phyloP scores from a whole-genome alignment of 2,113 vertebrate genomes.

The Elachura formosa region DNA sequence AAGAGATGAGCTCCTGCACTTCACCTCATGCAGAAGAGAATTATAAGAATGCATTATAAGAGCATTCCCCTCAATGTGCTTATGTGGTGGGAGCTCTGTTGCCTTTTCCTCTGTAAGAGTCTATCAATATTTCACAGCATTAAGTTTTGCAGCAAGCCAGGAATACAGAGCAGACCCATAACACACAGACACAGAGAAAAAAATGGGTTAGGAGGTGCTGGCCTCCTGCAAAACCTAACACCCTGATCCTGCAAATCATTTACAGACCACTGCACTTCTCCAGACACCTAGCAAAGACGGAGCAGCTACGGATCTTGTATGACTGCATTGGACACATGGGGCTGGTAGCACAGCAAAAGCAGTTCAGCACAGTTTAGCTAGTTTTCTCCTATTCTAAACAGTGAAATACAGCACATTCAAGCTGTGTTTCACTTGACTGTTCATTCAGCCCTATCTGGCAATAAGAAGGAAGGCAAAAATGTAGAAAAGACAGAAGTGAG shows the following conservation, averaged over 20 bases:
- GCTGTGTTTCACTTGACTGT: background rate
- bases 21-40: background rate
- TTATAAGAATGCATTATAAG: no score
- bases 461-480: background rate
- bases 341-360: background rate
- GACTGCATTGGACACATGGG: background rate
- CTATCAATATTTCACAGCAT: background rate
- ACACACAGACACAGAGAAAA: background rate
- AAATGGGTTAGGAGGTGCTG: background rate
- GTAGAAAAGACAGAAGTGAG: background rate
- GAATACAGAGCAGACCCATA: background rate
- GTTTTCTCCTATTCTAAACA: background rate
- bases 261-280: background rate
- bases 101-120: background rate
- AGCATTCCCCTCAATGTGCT: background rate
- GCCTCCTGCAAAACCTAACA: background rate
- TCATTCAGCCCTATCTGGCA: background rate
- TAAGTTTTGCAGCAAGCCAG: background rate
- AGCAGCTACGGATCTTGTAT: accelerated
- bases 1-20: background rate
- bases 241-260: background rate
- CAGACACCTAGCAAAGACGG: background rate
- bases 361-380: background rate
- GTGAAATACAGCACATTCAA: background rate
- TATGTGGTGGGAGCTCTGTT: background rate